Percentiles rank a stretch among this genome's conserved stretches.
Conservation (phyloP, 2,797 vertebrate genomes). For the Lophius americanus region DNA sequence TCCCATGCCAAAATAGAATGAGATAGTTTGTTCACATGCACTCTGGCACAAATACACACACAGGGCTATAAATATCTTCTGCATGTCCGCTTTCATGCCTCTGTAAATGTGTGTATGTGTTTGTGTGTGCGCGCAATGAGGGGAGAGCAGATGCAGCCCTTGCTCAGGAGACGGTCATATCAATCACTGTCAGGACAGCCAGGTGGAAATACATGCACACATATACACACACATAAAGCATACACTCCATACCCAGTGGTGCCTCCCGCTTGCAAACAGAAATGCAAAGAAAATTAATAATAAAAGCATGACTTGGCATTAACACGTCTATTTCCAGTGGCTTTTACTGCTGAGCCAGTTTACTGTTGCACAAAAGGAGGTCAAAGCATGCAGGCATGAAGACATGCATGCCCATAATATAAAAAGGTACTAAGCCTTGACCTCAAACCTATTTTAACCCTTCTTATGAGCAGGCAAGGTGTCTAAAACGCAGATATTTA, state of each 20-base stretch:
- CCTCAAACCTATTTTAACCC: conserved; percentile 24
- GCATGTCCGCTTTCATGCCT: background rate
- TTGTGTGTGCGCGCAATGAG: conserved; percentile 8
- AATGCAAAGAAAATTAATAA: conserved; percentile 13
- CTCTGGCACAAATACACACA: background rate
- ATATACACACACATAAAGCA: conserved; percentile 15
- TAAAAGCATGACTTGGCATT: conserved; percentile 31
- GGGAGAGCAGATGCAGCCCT: conserved; percentile 40
- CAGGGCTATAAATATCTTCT: conserved; percentile 31
- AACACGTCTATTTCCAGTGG: conserved; percentile 20
- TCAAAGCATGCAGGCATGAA: background rate
- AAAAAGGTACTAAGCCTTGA: conserved; percentile 5
- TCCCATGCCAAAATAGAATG: conserved; percentile 27
- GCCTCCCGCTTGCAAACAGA: conserved; percentile 10
- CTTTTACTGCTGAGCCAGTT: conserved; percentile 35
- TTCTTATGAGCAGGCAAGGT: background rate
- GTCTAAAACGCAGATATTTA: background rate
- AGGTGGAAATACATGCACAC: conserved; percentile 22
- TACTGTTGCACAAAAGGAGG: conserved; percentile 1
- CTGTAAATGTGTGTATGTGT: conserved; percentile 4
- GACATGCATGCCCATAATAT: background rate
- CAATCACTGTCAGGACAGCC: conserved; percentile 43
- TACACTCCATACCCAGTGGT: conserved; percentile 2
- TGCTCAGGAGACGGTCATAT: conserved; percentile 31
- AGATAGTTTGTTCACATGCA: conserved; percentile 17